Evolutionary conservation across 1,140 invertebrate species (phyloP), one percentile per base, ranked within the genome.

Genomic region (Ips nitidus): DNA sequence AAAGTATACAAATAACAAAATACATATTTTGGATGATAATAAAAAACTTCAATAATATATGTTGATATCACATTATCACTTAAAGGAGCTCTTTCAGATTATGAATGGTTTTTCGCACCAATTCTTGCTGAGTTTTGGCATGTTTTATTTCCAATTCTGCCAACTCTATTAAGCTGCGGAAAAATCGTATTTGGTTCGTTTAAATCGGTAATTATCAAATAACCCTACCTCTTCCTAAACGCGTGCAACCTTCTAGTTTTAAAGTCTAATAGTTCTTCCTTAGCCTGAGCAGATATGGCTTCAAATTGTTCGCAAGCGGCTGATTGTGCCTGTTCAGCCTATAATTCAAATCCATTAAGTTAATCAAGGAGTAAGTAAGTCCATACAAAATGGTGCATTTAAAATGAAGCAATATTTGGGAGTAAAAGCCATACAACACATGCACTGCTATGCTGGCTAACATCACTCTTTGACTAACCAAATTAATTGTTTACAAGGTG

Each of bases 91-190:
- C 83, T 71, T 81, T 82, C 37, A 86, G 77, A 63, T 81, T 80
- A 58, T 84, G 78, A 58, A 89, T 78, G 0, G 87, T 87, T 76
- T 88, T 85, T 67, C 84, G 84, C 78, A 91, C 85, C 79, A 88
- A 78, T 72, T 89, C 87, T 72, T 88, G 87, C 78, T 89, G 87
- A 6, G 84, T 82, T 70, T 88, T 86, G 39, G 95, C 92, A 84
- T 97, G 97, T 82, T 99, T 99, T 50, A 98, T 89, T 87, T 99
- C 94, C 76, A 99, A 83, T 82, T 99, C 97, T 1, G 94, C 95
- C 75, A 99, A 81, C 79, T 99, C 98, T 57, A 97, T 89, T 66
- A 99, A 84, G 84, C 98, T 89, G 79, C 77, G 79, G 73, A 68
- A 64, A 69, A 60, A 70, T 41, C 2, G 8, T 2, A 5, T 36